These are phyloP conservation scores for Chinchilla lanigera DNA, from an alignment of 2,113 vertebrate species.

Conservation along the genomic window DNA sequence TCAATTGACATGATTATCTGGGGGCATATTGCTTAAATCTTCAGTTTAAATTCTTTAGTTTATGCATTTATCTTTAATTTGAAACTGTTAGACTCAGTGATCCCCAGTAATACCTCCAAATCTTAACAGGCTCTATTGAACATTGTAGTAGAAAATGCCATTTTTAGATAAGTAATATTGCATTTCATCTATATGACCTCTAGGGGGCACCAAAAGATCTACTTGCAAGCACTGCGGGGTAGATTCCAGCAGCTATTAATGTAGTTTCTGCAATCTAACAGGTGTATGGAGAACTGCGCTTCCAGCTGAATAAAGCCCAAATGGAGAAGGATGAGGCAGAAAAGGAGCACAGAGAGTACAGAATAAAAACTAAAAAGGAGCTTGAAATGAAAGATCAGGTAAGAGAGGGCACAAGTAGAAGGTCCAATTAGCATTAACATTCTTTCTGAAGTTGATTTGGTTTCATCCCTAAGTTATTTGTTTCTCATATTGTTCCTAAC, in stretches of 20 bases:
- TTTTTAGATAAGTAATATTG: conserved; percentile 46
- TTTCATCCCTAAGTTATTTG: conserved; percentile 78
- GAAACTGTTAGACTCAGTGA: background rate
- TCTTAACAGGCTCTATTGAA: conserved; percentile 3
- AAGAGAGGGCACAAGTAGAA: conserved; percentile 81
- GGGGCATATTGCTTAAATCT: background rate
- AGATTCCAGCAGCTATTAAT: conserved; percentile 78
- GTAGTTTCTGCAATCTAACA: conserved; percentile 87
- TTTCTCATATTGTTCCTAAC: conserved; percentile 80
- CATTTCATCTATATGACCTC: conserved; percentile 76
- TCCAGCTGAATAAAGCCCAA: conserved; percentile 92
- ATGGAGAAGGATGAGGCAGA: conserved; percentile 95
- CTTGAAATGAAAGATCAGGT: conserved; percentile 94
- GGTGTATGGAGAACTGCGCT: conserved; percentile 94
- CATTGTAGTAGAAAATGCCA: background rate
- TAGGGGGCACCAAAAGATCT: conserved; percentile 90
- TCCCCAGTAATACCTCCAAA: background rate
- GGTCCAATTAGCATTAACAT: conserved; percentile 74
- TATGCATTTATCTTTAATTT: conserved; percentile 7
- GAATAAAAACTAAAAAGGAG: conserved; percentile 89
- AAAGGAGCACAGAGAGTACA: conserved; percentile 93
- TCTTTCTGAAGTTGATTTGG: conserved; percentile 77
- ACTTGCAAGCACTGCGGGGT: conserved; percentile 68
- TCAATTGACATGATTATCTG: background rate
- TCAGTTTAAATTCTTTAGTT: background rate